Percentiles rank a stretch among this genome's conserved stretches.
phyloP scores from a whole-genome alignment of 2,113 vertebrate species.

The Neodontobutis hainanensis region DNA sequence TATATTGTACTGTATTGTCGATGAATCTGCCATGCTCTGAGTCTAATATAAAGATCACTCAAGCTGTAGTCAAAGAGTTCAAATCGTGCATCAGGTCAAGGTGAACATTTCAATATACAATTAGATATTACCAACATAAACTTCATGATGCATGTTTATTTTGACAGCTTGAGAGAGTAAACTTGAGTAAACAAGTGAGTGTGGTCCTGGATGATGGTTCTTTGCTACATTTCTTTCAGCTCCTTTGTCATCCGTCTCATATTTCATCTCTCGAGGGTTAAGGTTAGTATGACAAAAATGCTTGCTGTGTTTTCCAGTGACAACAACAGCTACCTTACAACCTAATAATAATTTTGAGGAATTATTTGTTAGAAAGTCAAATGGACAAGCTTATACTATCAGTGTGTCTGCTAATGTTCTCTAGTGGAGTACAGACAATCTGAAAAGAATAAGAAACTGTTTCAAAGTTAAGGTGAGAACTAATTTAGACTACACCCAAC shows the following conservation, averaged over 20 bases:
- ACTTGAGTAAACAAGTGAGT: no score
- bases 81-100: no score
- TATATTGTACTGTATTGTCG: no score
- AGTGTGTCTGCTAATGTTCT: no score
- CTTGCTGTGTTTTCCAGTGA: background rate
- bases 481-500: slow-evolving; percentile 21
- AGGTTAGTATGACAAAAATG: slow-evolving; percentile 22
- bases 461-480: background rate
- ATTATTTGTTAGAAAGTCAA: no score
- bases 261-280: slow-evolving; percentile 23
- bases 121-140: no score
- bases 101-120: no score
- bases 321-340: background rate
- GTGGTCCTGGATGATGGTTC: background rate
- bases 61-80: no score
- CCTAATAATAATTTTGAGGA: background rate
- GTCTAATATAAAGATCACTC: no score
- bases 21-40: no score
- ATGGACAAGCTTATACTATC: no score
- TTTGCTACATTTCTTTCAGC: slow-evolving; percentile 10
- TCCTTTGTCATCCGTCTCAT: slow-evolving; percentile 19
- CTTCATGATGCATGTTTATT: no score
- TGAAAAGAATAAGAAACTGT: background rate
- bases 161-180: background rate
- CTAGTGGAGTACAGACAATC: background rate